A percentile compares a stretch with the other conserved stretches of the same genome.
Conservation (phyloP, 2,888 invertebrate species). For the Xestia ashworthii region DNA sequence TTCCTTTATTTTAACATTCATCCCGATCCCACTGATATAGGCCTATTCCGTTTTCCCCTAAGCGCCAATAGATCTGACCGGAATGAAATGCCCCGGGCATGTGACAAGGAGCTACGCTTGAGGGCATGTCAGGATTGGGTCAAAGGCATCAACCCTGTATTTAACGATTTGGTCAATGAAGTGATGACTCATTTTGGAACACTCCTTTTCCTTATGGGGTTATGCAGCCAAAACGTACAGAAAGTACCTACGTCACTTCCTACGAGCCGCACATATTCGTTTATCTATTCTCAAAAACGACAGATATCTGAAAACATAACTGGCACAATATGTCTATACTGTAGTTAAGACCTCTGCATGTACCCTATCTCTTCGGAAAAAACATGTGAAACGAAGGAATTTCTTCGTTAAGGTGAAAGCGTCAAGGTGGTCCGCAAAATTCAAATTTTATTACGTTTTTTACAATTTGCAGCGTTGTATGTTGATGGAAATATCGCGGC, state of each 20-base stretch:
- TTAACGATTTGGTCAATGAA: conserved; percentile 6
- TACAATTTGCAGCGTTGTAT: too few species aligned
- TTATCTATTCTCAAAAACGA: neutral
- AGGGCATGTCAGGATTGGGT: conserved; percentile 9
- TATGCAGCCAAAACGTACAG: neutral
- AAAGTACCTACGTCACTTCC: neutral
- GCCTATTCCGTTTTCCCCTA: conserved; percentile 16
- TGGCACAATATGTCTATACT: neutral
- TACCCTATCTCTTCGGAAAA: neutral
- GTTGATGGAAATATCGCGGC: too few species aligned
- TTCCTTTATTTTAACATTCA: conserved; percentile 1
- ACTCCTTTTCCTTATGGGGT: neutral
- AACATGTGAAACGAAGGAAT: neutral
- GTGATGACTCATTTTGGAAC: conserved; percentile 1
- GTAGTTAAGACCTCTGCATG: neutral
- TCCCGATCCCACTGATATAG: neutral
- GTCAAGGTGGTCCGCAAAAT: too few species aligned
- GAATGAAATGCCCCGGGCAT: conserved; percentile 41
- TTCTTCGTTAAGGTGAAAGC: neutral
- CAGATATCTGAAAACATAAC: too few species aligned
- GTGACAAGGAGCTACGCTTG: conserved; percentile 19
- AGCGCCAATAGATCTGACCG: conserved; percentile 32
- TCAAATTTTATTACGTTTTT: too few species aligned
- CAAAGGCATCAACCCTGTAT: conserved; percentile 7
- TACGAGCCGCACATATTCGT: neutral